phyloP scores from a whole-genome alignment of 1,140 invertebrate species.

The Oreohelix idahoensis region DNA sequence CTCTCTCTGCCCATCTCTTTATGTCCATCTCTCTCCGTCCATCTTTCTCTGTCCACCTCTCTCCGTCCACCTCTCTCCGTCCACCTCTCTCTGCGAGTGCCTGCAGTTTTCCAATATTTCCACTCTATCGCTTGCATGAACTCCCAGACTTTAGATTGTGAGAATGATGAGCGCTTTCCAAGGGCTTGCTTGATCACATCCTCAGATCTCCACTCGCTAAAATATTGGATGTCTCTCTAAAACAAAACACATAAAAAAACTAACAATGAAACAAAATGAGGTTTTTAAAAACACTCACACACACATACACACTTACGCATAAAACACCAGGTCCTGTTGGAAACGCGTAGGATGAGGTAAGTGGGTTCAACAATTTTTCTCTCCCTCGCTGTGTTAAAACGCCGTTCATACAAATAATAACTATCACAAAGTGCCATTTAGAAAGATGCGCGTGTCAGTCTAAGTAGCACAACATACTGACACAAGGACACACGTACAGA shows the following conservation, averaged over 20 bases:
- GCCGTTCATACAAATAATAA: too few relatives aligned
- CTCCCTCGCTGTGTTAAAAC: too few relatives aligned
- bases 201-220: neutral
- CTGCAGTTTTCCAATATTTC: neutral
- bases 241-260: neutral
- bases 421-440: too few relatives aligned
- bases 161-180: neutral
- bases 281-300: neutral
- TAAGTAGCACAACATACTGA: too few relatives aligned
- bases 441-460: too few relatives aligned
- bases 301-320: too few relatives aligned
- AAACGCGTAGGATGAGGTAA: too few relatives aligned
- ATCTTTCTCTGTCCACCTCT: neutral
- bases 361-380: too few relatives aligned
- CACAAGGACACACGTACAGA: too few relatives aligned
- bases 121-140: neutral
- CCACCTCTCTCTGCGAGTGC: neutral
- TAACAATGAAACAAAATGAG: neutral
- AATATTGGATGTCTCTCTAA: neutral
- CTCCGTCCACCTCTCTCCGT: conserved; percentile 6
- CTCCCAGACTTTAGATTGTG: neutral
- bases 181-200: neutral
- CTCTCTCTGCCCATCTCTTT: too few relatives aligned
- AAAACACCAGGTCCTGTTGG: too few relatives aligned
- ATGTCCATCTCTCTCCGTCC: too few relatives aligned